These are phyloP conservation scores for Drosophila sp. DNA, from an alignment of 1,140 invertebrate species.

Conservation along the genomic window DNA sequence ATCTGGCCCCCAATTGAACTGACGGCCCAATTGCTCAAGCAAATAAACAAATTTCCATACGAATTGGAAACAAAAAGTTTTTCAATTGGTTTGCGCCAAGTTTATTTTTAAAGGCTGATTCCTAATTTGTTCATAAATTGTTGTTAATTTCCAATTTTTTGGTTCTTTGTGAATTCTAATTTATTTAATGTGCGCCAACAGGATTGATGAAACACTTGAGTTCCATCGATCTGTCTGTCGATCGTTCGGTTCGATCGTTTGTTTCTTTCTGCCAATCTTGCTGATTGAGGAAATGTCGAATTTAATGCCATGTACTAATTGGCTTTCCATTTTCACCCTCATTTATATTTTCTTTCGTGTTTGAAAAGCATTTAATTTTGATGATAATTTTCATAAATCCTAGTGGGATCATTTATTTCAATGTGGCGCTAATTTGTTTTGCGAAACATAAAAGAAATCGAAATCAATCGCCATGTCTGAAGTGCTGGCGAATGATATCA, in stretches of 20 bases:
- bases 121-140: constrained; percentile 79
- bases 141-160: constrained; percentile 59
- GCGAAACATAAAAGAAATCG: constrained; percentile 24
- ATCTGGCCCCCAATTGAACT: constrained; percentile 43
- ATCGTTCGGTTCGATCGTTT: constrained; percentile 25
- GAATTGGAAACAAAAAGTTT: constrained; percentile 28
- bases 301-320: constrained; percentile 64
- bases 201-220: constrained; percentile 72
- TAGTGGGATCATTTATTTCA: constrained; percentile 44
- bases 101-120: constrained; percentile 68
- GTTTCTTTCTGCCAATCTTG: constrained; percentile 21
- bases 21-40: constrained; percentile 77
- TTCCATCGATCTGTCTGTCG: constrained; percentile 3
- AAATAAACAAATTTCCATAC: constrained; percentile 72
- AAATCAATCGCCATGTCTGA: constrained; percentile 14
- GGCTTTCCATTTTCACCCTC: constrained; percentile 45
- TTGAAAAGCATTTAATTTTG: constrained; percentile 67
- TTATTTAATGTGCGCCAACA: constrained; percentile 59
- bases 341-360: constrained; percentile 41
- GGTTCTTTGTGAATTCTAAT: constrained; percentile 69
- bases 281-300: constrained; percentile 74
- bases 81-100: constrained; percentile 28
- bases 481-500: constrained; percentile 34
- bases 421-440: constrained; percentile 55
- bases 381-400: constrained; percentile 71